Evolutionary conservation across 2,888 invertebrate genomes (phyloP).

Genomic region (Drepanosiphum platanoidis): DNA sequence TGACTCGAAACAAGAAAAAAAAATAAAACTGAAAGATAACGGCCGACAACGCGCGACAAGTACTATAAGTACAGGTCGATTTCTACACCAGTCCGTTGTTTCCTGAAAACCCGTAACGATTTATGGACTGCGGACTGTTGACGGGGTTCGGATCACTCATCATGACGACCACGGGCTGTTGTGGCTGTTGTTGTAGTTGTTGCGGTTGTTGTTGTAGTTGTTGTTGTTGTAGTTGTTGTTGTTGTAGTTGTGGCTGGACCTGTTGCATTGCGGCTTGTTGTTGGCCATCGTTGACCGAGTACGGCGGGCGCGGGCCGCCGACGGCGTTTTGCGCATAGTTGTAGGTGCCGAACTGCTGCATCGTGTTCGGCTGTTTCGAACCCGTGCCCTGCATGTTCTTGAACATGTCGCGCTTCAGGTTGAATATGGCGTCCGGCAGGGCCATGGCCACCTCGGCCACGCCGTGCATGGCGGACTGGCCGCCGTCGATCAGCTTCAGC

Average conservation of each 20-base stretch:
- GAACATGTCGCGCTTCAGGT: background rate
- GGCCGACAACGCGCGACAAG: background rate
- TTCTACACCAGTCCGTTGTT: background rate
- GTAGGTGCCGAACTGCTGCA: background rate
- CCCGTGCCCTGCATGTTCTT: background rate
- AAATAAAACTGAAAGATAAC: background rate
- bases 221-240: background rate
- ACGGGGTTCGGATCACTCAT: background rate
- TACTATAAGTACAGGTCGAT: no score
- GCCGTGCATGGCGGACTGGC: background rate
- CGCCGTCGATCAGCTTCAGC: background rate
- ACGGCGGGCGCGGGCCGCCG: background rate
- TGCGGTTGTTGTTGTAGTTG: no score
- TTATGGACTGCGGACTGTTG: background rate
- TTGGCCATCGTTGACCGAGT: no score
- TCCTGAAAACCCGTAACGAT: background rate
- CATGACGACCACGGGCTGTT: background rate
- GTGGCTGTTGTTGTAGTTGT: background rate
- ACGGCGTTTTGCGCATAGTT: no score
- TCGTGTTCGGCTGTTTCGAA: background rate
- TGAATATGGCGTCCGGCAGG: background rate
- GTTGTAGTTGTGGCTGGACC: no score
- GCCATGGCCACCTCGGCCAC: background rate
- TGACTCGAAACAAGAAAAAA: background rate
- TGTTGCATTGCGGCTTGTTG: background rate